Percentiles rank a stretch among this genome's conserved stretches.
Conservation (phyloP, 1,140 invertebrate species). For the Tetraneura akinire region DNA sequence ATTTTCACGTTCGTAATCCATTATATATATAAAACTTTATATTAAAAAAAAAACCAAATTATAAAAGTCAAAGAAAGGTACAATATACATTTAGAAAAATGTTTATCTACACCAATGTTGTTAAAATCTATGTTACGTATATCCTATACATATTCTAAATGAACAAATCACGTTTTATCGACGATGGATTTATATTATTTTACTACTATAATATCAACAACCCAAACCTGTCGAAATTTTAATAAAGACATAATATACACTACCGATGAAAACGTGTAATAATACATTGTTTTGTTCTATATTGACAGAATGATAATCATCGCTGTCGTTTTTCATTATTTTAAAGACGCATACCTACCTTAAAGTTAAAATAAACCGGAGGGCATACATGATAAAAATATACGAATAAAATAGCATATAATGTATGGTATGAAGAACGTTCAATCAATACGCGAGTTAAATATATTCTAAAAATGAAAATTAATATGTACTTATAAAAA, state of each 20-base stretch:
- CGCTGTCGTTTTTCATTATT: background rate
- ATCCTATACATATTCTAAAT: background rate
- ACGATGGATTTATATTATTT: background rate
- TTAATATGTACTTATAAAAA: background rate
- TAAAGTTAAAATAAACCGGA: background rate
- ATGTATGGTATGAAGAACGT: background rate
- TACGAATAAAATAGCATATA: no score
- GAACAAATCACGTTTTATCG: background rate
- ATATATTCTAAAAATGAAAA: constrained; percentile 23
- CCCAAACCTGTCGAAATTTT: background rate
- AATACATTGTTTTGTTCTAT: background rate
- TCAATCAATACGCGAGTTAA: background rate
- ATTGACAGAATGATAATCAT: background rate
- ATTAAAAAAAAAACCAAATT: no score
- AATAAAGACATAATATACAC: constrained; percentile 7
- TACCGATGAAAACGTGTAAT: background rate
- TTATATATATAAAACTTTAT: no score
- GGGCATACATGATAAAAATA: background rate
- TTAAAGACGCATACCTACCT: background rate
- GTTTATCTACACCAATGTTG: background rate
- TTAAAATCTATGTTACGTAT: background rate
- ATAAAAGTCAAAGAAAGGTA: no score
- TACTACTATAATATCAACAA: background rate
- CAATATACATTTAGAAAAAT: background rate
- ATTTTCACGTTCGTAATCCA: no score